phyloP scores from a whole-genome alignment of 1,140 invertebrate genomes.

The Drosophila orena region DNA sequence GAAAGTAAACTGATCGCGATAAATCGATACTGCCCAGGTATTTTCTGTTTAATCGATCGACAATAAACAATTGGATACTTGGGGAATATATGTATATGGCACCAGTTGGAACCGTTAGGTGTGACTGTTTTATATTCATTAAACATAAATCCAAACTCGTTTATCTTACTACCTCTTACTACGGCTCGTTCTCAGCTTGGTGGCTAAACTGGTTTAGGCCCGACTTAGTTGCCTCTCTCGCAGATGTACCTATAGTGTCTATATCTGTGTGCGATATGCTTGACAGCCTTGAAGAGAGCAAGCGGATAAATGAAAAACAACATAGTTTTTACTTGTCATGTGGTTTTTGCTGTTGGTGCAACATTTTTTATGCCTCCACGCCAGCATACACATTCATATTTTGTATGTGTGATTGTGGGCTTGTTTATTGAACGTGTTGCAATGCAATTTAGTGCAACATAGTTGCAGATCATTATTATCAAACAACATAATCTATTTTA shows the following conservation, averaged over 20 bases:
- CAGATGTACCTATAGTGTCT: slow-evolving; percentile 12
- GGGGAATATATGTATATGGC: slow-evolving; percentile 7
- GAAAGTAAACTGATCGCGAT: slow-evolving; percentile 53
- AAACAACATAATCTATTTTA: slow-evolving; percentile 21
- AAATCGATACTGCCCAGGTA: slow-evolving; percentile 22
- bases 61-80: slow-evolving; percentile 38
- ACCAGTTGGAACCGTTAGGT: slow-evolving; percentile 40
- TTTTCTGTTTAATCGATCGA: slow-evolving; percentile 30
- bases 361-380: slow-evolving; percentile 42
- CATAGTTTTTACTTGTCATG: slow-evolving; percentile 38
- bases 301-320: slow-evolving; percentile 39
- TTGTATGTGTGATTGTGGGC: slow-evolving; percentile 17
- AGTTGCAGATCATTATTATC: slow-evolving; percentile 29
- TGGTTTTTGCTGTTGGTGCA: slow-evolving; percentile 44
- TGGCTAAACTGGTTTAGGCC: slow-evolving; percentile 58
- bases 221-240: slow-evolving; percentile 31
- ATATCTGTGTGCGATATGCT: slow-evolving; percentile 23
- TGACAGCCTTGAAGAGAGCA: slow-evolving; percentile 75
- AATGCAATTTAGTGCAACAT: slow-evolving; percentile 31
- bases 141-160: slow-evolving; percentile 59
- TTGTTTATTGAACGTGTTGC: slow-evolving; percentile 29
- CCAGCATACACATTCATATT: slow-evolving; percentile 2
- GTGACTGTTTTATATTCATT: slow-evolving; percentile 43
- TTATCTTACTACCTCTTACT: slow-evolving; percentile 57
- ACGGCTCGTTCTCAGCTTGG: slow-evolving; percentile 33